These are phyloP conservation scores for Psix sp. DNA, from an alignment of 1,140 invertebrate species.

Conservation along the genomic window DNA sequence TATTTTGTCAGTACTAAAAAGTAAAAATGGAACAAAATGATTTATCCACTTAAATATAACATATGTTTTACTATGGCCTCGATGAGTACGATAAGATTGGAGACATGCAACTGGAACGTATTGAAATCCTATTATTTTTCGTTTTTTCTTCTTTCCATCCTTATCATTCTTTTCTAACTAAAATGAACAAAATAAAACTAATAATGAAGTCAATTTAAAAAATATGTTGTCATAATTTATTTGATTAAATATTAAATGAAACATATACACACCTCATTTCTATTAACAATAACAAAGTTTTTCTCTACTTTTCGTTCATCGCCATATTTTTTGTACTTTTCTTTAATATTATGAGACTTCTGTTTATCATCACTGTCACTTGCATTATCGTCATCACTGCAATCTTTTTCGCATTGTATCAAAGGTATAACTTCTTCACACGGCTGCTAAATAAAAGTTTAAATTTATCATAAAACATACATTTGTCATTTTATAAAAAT, in stretches of 20 bases:
- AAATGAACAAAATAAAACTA: slow-evolving; percentile 23
- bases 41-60: slow-evolving; percentile 6
- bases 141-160: slow-evolving; percentile 38
- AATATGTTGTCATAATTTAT: too few relatives aligned
- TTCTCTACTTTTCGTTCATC: slow-evolving; percentile 31
- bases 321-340: slow-evolving; percentile 29
- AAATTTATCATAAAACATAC: slow-evolving; percentile 6
- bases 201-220: slow-evolving; percentile 5
- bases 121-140: slow-evolving; percentile 57
- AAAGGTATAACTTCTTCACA: slow-evolving; percentile 42
- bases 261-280: slow-evolving; percentile 42
- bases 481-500: not conserved
- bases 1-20: not conserved
- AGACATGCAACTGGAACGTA: slow-evolving; percentile 62
- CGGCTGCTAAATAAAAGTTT: slow-evolving; percentile 24
- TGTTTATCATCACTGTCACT: slow-evolving; percentile 44
- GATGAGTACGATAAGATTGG: slow-evolving; percentile 62
- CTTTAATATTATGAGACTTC: slow-evolving; percentile 22
- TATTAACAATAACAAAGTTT: slow-evolving; percentile 44
- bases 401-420: slow-evolving; percentile 30
- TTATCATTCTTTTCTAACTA: slow-evolving; percentile 29
- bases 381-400: slow-evolving; percentile 29
- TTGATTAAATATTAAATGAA: too few relatives aligned
- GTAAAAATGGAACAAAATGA: slow-evolving; percentile 7
- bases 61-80: slow-evolving; percentile 43